Base-by-base conservation (phyloP, 2,797 vertebrate genomes). In the Peromyscus aztecus region DNA sequence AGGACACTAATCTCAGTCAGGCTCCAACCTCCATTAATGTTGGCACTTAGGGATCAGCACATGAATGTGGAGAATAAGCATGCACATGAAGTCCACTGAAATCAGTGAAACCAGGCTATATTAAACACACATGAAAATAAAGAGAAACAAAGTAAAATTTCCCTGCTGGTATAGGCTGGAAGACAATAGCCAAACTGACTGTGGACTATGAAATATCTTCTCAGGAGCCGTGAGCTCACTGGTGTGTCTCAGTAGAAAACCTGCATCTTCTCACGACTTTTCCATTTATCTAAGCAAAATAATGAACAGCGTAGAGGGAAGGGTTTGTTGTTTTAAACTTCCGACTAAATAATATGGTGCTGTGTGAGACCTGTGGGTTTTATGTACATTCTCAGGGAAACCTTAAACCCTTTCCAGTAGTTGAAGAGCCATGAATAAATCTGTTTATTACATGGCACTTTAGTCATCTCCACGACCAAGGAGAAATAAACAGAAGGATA, bases 351-450 rank as follows among this genome's bases (percentile, higher is more conserved):
- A 73, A 82, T 21, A 14, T 1, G 59, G 31, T n/a, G n/a, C 84
- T 27, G 0, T 63, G 73, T 94, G 59, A 94, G 9, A 75, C 61
- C 12, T 31, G 16, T 75, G 49, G 90, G 10, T 82, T 94, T 89
- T 87, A 92, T 92, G 88, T 96, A 90, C 52, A 81, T 67, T 96
- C 81, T 93, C 77, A 93, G 76, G 78, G 61, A 76, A 89, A 88
- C 69, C 2, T 29, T 67, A 84, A 12, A 13, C 3, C 34, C 23
- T 93, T 96, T 95, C 19, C 91, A 88, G 43, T 52, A 84, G 4
- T 73, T 57, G 29, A 85, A 95, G 85, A 31, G 34, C 6, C 52
- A 63, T 55, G 71, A 87, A 84, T 59, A 88, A 84, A 29, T 31
- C 37, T 67, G n/a, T n/a, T n/a, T n/a, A 24, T 80, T 89, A 77